Percentiles rank a stretch among this genome's conserved stretches.
Conservation (phyloP, 1,140 invertebrate genomes). For the Subanguina moxae region DNA sequence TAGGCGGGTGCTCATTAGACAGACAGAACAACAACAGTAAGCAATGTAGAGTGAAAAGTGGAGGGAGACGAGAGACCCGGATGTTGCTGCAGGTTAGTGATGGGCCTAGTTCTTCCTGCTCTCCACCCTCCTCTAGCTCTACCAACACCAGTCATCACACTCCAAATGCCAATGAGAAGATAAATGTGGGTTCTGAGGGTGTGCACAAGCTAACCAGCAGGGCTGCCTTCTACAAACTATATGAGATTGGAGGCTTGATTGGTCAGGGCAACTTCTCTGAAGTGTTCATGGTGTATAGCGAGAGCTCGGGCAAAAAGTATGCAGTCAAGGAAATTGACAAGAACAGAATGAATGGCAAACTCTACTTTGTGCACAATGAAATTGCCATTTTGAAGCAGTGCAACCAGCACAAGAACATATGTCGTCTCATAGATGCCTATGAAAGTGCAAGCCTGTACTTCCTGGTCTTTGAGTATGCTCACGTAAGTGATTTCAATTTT, state of each 20-base stretch:
- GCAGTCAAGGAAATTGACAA: constrained; percentile 51
- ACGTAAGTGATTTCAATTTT: constrained; percentile 15
- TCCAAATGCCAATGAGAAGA: not conserved
- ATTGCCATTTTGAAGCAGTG: constrained; percentile 33
- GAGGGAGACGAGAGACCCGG: not conserved
- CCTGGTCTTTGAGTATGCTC: constrained; percentile 45
- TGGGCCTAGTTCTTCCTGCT: not conserved
- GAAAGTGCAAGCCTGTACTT: constrained; percentile 35
- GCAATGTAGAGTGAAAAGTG: constrained; percentile 7
- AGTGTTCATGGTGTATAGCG: constrained; percentile 38
- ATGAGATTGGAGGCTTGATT: constrained; percentile 39
- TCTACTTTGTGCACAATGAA: constrained; percentile 48
- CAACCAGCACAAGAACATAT: constrained; percentile 35
- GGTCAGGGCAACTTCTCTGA: constrained; percentile 46
- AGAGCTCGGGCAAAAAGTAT: constrained; percentile 28
- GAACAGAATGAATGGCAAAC: constrained; percentile 39
- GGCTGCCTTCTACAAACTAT: constrained; percentile 34
- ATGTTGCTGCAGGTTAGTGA: not conserved
- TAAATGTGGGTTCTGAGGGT: not conserved
- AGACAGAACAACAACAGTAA: constrained; percentile 18
- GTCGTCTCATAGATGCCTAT: constrained; percentile 39
- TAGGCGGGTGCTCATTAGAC: constrained; percentile 28
- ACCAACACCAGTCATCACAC: not conserved
- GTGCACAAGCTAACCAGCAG: constrained; percentile 26
- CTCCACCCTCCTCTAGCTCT: not conserved